Evolutionary conservation across 2,888 invertebrate genomes (phyloP), one percentile per base, ranked within the genome.

Genomic region (Lasioglossum oenotherae): DNA sequence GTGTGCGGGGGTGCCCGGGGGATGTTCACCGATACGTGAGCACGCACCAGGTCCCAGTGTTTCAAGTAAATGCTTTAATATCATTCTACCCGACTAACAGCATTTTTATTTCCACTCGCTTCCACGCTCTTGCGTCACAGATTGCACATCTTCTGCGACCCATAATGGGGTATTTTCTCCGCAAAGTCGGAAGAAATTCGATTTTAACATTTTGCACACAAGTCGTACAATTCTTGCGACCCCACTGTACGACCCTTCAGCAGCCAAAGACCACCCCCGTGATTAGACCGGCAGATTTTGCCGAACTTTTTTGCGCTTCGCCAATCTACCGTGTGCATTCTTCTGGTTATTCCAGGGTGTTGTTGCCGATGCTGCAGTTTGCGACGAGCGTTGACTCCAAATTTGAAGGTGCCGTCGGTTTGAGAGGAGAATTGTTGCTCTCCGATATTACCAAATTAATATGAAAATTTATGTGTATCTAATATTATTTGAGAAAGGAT

Each of bases 1-100:
- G 69, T 19, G 35, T 38, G 44, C 44, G 49, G 35, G 31, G 73
- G 73, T 49, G 38, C 41, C 4, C 1, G 41, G 38, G 38, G 73
- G 49, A 27, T n/a, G 73, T 35, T 35, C 31, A 49, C 49, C 49
- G 73, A 74, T 74, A 74, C 73, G 49, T 35, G 73, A 74, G 23
- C 73, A 49, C 73, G 73, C 49, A 49, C 31, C 31, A 16, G 27
- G 23, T 49, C 49, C 49, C 64, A 31, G 53, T n/a, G 53, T 53
- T 53, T 53, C 53, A n/a, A 53, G 53, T n/a, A n/a, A 53, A 23
- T n/a, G 23, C n/a, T 53, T 53, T 23, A n/a, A 53, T n/a, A n/a
- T 53, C 10, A 23, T 53, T 53, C 53, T 53, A n/a, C 23, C 53
- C n/a, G 53, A 1, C 53, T 23, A 23, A 49, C 53, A 53, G 6